Evolutionary conservation across 2,113 vertebrate genomes (phyloP).

Genomic region (Girardinichthys multiradiatus): DNA sequence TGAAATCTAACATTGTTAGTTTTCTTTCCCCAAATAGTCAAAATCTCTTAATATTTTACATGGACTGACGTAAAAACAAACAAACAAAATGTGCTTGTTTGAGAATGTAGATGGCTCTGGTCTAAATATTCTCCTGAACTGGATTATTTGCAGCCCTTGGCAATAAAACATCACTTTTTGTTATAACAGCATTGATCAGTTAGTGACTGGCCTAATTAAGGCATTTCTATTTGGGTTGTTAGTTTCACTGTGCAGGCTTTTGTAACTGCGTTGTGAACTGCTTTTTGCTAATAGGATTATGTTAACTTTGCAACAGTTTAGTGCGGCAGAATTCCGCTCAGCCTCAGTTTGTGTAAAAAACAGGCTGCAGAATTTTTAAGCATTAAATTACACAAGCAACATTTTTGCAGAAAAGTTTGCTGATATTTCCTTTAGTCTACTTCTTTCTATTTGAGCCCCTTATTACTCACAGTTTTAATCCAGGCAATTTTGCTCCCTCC

Average conservation of each 20-base stretch:
- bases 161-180: not conserved
- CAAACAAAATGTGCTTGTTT: too few species aligned
- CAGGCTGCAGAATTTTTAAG: not conserved
- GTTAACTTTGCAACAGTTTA: not conserved
- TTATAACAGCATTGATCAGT: not conserved
- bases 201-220: not conserved
- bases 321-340: not conserved
- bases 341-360: not conserved
- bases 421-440: not conserved
- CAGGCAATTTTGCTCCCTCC: too few species aligned
- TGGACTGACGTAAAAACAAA: too few species aligned
- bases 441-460: not conserved
- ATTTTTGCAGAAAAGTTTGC: not conserved
- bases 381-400: not conserved
- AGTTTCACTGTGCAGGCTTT: not conserved
- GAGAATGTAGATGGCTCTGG: not conserved
- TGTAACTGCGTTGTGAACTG: too few species aligned
- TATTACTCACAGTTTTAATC: too few species aligned
- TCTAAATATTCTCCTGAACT: not conserved
- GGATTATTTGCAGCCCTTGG: not conserved
- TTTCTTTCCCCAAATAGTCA: not conserved
- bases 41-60: not conserved
- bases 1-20: too few species aligned
- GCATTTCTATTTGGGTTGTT: not conserved
- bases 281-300: not conserved